These are phyloP conservation scores for Ochropleura plecta DNA, from an alignment of 2,888 invertebrate genomes.

Conservation along the genomic window DNA sequence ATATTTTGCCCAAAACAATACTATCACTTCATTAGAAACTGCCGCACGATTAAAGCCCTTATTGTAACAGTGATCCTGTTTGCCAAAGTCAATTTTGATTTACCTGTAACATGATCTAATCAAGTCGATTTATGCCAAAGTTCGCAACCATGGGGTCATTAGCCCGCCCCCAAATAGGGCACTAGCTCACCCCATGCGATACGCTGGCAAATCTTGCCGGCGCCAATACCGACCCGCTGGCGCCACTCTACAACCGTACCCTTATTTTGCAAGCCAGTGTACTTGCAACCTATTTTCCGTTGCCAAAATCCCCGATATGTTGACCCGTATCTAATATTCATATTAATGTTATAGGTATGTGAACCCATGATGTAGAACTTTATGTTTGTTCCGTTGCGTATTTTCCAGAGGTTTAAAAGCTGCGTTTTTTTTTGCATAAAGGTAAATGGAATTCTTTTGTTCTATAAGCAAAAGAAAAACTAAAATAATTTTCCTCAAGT, in stretches of 20 bases:
- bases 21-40: background rate
- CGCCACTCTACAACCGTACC: slow-evolving; percentile 69
- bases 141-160: slow-evolving; percentile 70
- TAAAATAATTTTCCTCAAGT: background rate
- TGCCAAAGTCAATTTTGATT: slow-evolving; percentile 49
- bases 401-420: slow-evolving; percentile 10
- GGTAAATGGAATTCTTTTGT: background rate
- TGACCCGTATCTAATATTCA: slow-evolving; percentile 59
- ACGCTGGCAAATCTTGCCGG: slow-evolving; percentile 73
- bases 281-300: slow-evolving; percentile 73
- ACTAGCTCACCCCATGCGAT: slow-evolving; percentile 67
- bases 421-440: background rate
- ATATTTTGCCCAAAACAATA: background rate
- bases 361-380: slow-evolving; percentile 21
- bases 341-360: slow-evolving; percentile 32
- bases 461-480: background rate
- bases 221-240: slow-evolving; percentile 56
- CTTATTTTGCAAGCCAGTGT: slow-evolving; percentile 72
- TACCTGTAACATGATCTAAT: slow-evolving; percentile 60
- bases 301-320: slow-evolving; percentile 71
- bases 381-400: slow-evolving; percentile 23
- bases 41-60: background rate
- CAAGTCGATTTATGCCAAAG: slow-evolving; percentile 61
- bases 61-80: slow-evolving; percentile 14
- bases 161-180: slow-evolving; percentile 73